Evolutionary conservation across 2,113 vertebrate species (phyloP).

Genomic region (Heptranchias perlo): DNA sequence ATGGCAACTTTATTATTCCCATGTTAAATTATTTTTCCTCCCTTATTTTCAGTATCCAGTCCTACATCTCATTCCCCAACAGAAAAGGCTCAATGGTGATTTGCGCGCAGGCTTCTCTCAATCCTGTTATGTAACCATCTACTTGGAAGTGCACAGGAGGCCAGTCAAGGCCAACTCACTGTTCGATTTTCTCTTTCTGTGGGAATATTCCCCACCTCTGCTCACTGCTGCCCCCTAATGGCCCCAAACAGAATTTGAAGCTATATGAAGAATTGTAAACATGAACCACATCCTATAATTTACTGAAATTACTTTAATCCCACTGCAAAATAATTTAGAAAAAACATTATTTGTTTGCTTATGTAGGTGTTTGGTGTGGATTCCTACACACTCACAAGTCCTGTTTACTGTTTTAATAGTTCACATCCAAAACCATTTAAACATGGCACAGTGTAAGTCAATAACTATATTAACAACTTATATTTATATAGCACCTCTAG

Average conservation of each 20-base stretch:
- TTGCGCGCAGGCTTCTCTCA: neutral
- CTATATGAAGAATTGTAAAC: neutral
- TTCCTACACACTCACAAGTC: neutral
- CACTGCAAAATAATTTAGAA: neutral
- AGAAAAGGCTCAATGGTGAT: neutral
- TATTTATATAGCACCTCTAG: no score
- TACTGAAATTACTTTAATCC: neutral
- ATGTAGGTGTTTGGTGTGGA: neutral
- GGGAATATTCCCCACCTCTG: neutral
- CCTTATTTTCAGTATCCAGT: neutral
- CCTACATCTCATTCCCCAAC: neutral
- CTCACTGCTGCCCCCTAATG: neutral
- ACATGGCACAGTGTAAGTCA: neutral
- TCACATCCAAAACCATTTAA: conserved; percentile 12
- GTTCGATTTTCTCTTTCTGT: neutral
- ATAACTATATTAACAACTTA: neutral
- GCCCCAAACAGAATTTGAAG: neutral
- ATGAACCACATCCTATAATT: neutral
- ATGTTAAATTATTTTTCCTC: neutral
- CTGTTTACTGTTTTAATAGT: neutral
- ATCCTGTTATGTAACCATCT: neutral
- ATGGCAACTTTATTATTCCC: neutral
- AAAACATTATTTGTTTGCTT: neutral
- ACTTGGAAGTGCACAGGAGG: neutral
- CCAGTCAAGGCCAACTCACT: neutral